These are phyloP conservation scores for Metopolophium dirhodum DNA, from an alignment of 1,140 invertebrate species.

Conservation along the genomic window DNA sequence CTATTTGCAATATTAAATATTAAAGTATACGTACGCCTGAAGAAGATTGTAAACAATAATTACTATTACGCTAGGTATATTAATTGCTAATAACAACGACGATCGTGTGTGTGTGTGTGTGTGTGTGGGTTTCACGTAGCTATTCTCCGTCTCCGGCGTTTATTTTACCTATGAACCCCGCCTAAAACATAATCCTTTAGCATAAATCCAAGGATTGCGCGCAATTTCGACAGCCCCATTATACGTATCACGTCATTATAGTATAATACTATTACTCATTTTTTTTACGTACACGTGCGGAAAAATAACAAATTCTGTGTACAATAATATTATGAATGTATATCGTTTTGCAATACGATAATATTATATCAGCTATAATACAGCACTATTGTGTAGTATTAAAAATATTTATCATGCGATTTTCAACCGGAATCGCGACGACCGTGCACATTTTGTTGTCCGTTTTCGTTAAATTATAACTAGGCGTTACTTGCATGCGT, in stretches of 20 bases:
- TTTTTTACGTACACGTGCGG: not conserved
- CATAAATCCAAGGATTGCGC: not conserved
- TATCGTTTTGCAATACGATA: not conserved
- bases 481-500: not conserved
- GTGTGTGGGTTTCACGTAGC: not conserved
- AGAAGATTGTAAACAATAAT: conserved; percentile 1
- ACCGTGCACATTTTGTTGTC: not conserved
- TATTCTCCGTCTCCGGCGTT: not conserved
- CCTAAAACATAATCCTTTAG: not conserved
- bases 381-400: not conserved
- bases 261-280: not conserved
- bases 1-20: not conserved
- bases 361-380: not conserved
- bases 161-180: not conserved
- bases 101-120: not conserved
- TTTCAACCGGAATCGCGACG: not conserved
- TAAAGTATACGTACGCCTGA: not conserved
- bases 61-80: not conserved
- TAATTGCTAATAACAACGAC: not conserved
- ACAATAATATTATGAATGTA: not conserved
- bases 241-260: not conserved
- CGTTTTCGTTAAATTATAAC: not conserved
- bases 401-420: not conserved
- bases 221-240: not conserved
- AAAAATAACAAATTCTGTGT: not conserved